Conservation (phyloP, 2,113 vertebrate species). For the Pelusios castaneus region DNA sequence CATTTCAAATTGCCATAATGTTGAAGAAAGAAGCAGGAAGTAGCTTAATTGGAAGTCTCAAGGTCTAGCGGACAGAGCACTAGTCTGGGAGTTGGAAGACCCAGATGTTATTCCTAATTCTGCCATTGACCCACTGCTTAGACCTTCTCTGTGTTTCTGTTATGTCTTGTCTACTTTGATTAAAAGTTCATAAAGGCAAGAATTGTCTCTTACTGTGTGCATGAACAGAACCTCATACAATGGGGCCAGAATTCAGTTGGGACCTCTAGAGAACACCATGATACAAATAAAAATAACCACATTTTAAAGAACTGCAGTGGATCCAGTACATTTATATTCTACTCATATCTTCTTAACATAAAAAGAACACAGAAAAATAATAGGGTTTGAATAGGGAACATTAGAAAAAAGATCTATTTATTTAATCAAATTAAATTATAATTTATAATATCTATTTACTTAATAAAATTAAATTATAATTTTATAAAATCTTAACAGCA, state of each 20-base stretch:
- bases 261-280: neutral
- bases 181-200: neutral
- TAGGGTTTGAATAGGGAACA: neutral
- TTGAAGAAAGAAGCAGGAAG: constrained; percentile 19
- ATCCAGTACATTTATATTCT: neutral
- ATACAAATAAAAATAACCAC: neutral
- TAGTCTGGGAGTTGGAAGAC: accelerated
- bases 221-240: neutral
- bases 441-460: constrained; percentile 64
- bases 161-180: neutral
- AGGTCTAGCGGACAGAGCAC: neutral
- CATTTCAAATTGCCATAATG: constrained; percentile 50
- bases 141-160: neutral
- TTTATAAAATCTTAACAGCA: constrained; percentile 77
- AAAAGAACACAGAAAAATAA: neutral
- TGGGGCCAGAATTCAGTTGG: neutral
- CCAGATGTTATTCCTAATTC: neutral
- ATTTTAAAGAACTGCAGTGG: neutral
- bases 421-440: no score
- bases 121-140: neutral
- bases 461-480: no score
- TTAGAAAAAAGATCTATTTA: neutral
- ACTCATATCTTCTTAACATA: neutral
- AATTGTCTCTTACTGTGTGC: neutral
- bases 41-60: neutral